phyloP scores from a whole-genome alignment of 2,888 invertebrate genomes.

The Ceratothoa steindachneri region DNA sequence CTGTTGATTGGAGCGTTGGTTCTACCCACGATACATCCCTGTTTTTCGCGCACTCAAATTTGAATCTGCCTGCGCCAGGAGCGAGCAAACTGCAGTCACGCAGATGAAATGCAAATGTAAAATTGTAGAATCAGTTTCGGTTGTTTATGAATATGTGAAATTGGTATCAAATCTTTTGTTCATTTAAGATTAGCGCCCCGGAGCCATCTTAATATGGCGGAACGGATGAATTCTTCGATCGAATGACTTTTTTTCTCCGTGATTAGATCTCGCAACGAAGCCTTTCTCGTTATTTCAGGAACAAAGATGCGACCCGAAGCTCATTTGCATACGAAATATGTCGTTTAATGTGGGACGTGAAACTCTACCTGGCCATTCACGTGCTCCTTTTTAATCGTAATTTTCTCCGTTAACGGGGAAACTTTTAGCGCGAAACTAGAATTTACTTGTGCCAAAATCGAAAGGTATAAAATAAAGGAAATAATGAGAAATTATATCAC shows the following conservation, averaged over 20 bases:
- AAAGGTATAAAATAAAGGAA: not conserved
- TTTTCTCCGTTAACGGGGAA: conserved; percentile 28
- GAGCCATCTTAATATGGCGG: not conserved
- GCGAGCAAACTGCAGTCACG: too few species aligned
- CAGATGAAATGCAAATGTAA: not conserved
- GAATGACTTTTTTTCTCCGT: not conserved
- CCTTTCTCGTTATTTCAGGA: conserved; percentile 18
- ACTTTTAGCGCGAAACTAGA: not conserved
- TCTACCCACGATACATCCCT: too few species aligned
- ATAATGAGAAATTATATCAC: not conserved
- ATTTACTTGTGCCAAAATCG: not conserved
- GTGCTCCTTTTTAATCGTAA: conserved; percentile 27
- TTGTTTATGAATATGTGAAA: not conserved
- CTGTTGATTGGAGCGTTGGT: too few species aligned
- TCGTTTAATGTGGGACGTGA: conserved; percentile 29
- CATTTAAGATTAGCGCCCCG: not conserved
- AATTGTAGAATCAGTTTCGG: not conserved
- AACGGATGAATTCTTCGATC: not conserved
- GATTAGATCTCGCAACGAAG: not conserved
- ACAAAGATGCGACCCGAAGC: conserved; percentile 14
- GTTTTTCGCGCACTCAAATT: too few species aligned
- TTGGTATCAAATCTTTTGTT: not conserved
- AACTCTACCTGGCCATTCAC: conserved; percentile 23
- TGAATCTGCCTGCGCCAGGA: too few species aligned
- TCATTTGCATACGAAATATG: conserved; percentile 34